phyloP scores from a whole-genome alignment of 2,797 vertebrate genomes.

The Sebastes melanostomus region DNA sequence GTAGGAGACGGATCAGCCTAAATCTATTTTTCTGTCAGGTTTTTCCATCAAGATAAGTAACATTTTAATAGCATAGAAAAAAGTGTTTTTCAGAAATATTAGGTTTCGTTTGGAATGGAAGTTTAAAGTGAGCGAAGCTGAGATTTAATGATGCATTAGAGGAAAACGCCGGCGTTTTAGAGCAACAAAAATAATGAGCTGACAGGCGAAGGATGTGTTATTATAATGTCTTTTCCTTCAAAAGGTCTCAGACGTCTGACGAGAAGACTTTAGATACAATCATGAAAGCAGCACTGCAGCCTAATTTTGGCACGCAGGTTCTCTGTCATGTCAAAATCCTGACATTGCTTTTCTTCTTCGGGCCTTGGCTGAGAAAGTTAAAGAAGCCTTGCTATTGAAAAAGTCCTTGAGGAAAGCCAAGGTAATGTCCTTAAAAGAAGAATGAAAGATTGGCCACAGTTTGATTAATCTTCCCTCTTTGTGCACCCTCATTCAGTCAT shows the following conservation, averaged over 20 bases:
- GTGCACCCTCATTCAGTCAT: constrained; percentile 3
- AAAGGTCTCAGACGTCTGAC: constrained; percentile 25
- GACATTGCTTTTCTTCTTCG: constrained; percentile 36
- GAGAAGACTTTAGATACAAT: constrained; percentile 39
- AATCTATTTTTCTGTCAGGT: neutral
- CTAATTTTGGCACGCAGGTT: constrained; percentile 33
- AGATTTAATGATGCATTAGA: constrained; percentile 21
- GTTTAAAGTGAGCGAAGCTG: neutral
- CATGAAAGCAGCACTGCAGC: constrained; percentile 39
- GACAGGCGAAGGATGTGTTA: constrained; percentile 14
- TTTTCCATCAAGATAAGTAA: constrained; percentile 9
- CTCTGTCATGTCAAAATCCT: constrained; percentile 40
- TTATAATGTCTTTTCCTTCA: constrained; percentile 33
- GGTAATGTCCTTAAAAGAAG: constrained; percentile 31
- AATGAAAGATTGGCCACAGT: constrained; percentile 12
- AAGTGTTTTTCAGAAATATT: neutral
- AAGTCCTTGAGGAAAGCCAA: constrained; percentile 34
- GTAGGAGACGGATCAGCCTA: neutral
- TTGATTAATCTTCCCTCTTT: constrained; percentile 23
- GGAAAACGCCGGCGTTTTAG: neutral
- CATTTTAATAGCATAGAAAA: constrained; percentile 4
- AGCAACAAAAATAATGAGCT: constrained; percentile 48
- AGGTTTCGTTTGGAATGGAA: neutral
- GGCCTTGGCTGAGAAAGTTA: constrained; percentile 24
- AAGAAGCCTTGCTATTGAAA: constrained; percentile 16